Evolutionary conservation across 2,888 invertebrate species (phyloP).

Genomic region (Idaea straminata): DNA sequence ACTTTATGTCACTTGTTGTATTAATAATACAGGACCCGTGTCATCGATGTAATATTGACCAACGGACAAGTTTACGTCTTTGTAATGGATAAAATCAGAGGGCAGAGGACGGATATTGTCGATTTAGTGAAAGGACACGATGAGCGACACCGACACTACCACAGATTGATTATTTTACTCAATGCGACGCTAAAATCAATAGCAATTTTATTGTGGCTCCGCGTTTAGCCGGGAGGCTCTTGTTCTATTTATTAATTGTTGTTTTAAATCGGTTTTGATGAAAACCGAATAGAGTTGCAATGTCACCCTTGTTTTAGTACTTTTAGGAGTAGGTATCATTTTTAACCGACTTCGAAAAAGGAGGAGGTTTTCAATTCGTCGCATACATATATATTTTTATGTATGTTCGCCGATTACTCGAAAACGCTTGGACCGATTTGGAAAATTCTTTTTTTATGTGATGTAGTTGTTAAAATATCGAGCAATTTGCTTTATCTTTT

Average conservation of each 20-base stretch:
- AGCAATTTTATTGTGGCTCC: slow-evolving; percentile 64
- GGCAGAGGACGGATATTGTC: slow-evolving; percentile 65
- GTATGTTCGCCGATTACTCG: too few relatives aligned
- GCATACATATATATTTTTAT: too few relatives aligned
- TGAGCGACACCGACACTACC: slow-evolving; percentile 39
- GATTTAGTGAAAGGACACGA: slow-evolving; percentile 55
- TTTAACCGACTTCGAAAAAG: too few relatives aligned
- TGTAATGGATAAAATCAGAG: slow-evolving; percentile 40
- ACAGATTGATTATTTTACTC: slow-evolving; percentile 64
- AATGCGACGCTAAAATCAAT: slow-evolving; percentile 68
- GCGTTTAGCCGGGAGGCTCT: slow-evolving; percentile 11
- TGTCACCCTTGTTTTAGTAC: not conserved
- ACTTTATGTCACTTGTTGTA: not conserved
- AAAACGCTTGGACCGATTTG: too few relatives aligned
- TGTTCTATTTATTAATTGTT: not conserved
- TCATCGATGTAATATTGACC: slow-evolving; percentile 27
- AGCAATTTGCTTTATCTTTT: not conserved
- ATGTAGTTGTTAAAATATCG: not conserved
- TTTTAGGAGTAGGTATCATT: not conserved
- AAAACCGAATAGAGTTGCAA: not conserved
- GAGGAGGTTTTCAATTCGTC: too few relatives aligned
- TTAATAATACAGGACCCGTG: slow-evolving; percentile 21
- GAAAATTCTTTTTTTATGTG: too few relatives aligned
- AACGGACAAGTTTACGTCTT: slow-evolving; percentile 30
- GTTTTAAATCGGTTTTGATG: not conserved